Conservation (phyloP, 2,888 invertebrate species). For the Macroteleia sp. region DNA sequence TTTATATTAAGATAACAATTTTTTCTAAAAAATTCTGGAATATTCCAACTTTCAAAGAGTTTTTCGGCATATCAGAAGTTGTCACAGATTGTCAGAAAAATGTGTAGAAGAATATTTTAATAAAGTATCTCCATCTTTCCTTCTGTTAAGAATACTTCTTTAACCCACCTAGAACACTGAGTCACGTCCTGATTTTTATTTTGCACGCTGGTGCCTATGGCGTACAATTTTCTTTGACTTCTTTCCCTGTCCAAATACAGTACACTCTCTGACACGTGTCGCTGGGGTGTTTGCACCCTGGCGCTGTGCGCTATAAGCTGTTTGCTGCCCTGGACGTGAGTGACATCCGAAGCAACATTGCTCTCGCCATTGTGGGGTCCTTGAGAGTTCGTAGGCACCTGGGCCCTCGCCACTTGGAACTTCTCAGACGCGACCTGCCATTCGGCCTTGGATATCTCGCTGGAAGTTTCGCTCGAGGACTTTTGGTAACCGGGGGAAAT, state of each 20-base stretch:
- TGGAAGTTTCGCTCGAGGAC: constrained; percentile 20
- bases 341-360: constrained; percentile 63
- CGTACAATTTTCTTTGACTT: constrained; percentile 87
- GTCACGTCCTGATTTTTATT: constrained; percentile 74
- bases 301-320: constrained; percentile 91
- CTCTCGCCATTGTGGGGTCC: constrained; percentile 61
- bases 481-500: constrained; percentile 70
- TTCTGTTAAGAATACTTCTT: too few relatives aligned
- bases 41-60: too few relatives aligned
- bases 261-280: constrained; percentile 91
- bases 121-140: too few relatives aligned
- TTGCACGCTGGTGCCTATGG: constrained; percentile 88
- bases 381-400: background rate
- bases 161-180: constrained; percentile 69
- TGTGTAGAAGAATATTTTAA: too few relatives aligned
- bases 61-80: too few relatives aligned
- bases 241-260: constrained; percentile 87
- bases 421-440: constrained; percentile 67
- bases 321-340: constrained; percentile 75
- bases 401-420: constrained; percentile 51
- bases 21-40: too few relatives aligned
- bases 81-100: too few relatives aligned
- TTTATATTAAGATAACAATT: too few relatives aligned
- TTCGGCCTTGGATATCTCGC: constrained; percentile 20
- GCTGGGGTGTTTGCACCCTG: constrained; percentile 90